phyloP scores from a whole-genome alignment of 2,888 invertebrate species.

The Diplazon laetatorius region DNA sequence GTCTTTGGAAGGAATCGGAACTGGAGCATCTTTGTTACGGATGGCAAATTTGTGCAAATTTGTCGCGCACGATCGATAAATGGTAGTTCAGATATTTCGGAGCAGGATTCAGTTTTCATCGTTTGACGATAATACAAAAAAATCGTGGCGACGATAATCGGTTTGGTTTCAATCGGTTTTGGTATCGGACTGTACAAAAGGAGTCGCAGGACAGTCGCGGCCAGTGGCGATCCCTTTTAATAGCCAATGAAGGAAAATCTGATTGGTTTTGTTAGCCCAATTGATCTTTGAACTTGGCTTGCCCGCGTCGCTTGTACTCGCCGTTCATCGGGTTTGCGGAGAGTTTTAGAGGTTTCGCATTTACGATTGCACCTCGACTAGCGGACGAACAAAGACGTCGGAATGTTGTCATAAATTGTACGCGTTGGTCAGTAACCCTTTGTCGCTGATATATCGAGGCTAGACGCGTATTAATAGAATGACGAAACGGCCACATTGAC shows the following conservation, averaged over 20 bases:
- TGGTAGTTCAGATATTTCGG: no score
- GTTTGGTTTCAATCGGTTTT: no score
- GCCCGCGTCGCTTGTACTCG: background rate
- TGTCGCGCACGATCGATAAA: no score
- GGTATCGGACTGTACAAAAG: no score
- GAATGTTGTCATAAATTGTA: constrained; percentile 6
- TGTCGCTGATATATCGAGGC: constrained; percentile 9
- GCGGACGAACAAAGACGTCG: background rate
- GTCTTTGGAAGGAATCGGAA: no score
- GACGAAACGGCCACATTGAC: constrained; percentile 49
- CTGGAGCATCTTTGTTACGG: no score
- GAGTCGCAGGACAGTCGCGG: background rate
- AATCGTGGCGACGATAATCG: no score
- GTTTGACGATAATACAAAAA: no score
- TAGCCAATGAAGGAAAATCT: constrained; percentile 15
- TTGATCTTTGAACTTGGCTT: constrained; percentile 24
- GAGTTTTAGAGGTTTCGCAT: background rate
- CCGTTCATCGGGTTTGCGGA: background rate
- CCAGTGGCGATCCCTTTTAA: background rate
- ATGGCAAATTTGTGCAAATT: no score
- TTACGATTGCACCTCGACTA: background rate
- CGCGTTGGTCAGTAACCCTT: constrained; percentile 40
- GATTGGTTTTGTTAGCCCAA: constrained; percentile 22
- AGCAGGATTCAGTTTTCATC: no score
- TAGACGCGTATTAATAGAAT: constrained; percentile 60